Base-by-base conservation (phyloP, 2,888 invertebrate genomes). In the Phorcus lineatus region DNA sequence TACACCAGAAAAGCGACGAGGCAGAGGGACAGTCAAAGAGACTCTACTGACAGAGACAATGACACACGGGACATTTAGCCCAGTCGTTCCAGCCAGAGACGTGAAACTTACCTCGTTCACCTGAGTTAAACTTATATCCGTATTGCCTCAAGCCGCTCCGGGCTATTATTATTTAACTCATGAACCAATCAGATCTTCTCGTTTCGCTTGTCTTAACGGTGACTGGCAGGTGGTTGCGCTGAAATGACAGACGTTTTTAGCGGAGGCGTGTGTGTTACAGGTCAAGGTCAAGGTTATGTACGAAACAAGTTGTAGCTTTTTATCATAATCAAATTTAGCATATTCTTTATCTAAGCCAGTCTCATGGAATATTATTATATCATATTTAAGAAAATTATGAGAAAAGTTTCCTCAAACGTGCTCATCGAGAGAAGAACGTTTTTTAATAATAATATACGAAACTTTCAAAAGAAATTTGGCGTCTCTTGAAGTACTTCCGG, bases 251-350 rank as follows among this genome's bases (percentile, higher is more conserved):
- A 24, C 28, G 62, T 24, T 24, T 62, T 16, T n/a, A 24, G 62
- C 62, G 24, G 28, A 62, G 28, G 28, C 24, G 28, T 16, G 28
- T 11, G n/a, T 36, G 70, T 70, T 36, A 40, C 16, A 19, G 28
- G 70, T 36, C 40, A 70, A 70, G 70, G 70, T 70, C 36, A 70
- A 70, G 70, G 31, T 17, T 36, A 19, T 54, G 16, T 76, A 24
- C 17, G 76, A 76, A 76, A 54, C 54, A 36, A 36, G 54, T 19
- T 17, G 47, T 47, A 11, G 11, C 47, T 47, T 1, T 19, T 11
- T 16, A 47, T 74, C 19, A 22, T 6, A 24, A 4, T 47, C 1
- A 13, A 47, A 6, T 13, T 11, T 1, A 47, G 6, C 47, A 13
- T 47, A 47, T 47, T 47, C 47, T 47, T 47, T 9, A 47, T 47